These are phyloP conservation scores for Rhabdornis inornatus DNA, from an alignment of 2,113 vertebrate genomes.

Conservation along the genomic window DNA sequence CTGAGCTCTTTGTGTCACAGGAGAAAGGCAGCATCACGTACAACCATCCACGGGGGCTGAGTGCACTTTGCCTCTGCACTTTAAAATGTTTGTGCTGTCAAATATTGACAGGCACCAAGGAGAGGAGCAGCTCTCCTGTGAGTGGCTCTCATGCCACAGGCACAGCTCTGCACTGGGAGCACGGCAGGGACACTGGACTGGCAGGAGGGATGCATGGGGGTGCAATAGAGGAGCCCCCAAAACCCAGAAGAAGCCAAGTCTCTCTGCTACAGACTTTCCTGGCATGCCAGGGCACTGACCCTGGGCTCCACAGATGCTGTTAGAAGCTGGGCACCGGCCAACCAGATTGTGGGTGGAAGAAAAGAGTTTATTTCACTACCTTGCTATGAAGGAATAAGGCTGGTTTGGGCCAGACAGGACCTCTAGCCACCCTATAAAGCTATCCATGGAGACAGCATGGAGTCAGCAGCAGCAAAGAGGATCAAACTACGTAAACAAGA, in stretches of 20 bases:
- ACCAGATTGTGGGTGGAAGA: accelerated
- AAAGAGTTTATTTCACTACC: neutral
- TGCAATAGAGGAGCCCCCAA: neutral
- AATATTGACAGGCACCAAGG: accelerated
- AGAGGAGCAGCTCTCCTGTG: neutral
- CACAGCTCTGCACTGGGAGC: neutral
- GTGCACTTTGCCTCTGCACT: neutral
- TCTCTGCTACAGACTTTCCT: neutral
- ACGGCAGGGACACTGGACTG: accelerated
- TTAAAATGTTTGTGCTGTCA: neutral
- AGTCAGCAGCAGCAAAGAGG: neutral
- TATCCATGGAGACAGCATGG: neutral
- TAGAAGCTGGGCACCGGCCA: neutral
- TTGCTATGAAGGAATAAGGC: neutral
- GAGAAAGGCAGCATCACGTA: accelerated
- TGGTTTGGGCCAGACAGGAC: neutral
- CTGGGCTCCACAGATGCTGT: neutral
- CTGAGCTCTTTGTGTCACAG: neutral
- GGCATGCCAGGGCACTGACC: accelerated
- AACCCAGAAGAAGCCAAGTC: neutral
- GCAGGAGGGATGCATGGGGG: neutral
- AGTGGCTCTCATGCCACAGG: accelerated
- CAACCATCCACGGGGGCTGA: accelerated
- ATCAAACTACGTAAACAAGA: neutral
- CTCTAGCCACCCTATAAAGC: neutral